Percentiles rank a stretch among this genome's conserved stretches.
These are phyloP conservation scores for Pegoplata infirma DNA, from an alignment of 2,888 invertebrate species.

Conservation along the genomic window DNA sequence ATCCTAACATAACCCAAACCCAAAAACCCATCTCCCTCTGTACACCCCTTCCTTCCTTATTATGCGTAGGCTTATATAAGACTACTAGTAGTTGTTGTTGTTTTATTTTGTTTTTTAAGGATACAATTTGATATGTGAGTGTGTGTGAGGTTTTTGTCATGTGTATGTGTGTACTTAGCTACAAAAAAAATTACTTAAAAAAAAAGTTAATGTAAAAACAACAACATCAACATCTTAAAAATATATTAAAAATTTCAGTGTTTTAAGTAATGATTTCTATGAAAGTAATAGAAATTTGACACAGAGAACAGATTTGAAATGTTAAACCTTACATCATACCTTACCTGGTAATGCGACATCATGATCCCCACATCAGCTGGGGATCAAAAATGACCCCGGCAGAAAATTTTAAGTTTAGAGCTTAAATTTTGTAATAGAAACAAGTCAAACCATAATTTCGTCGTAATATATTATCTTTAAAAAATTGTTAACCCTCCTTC, in stretches of 20 bases:
- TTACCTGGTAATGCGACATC: too few relatives aligned
- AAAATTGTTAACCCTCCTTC: too few relatives aligned
- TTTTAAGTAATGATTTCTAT: not conserved
- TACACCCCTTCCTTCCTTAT: slow-evolving; percentile 27
- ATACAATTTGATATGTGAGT: not conserved
- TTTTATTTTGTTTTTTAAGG: slow-evolving; percentile 2
- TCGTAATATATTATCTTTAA: too few relatives aligned
- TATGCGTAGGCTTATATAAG: slow-evolving; percentile 54
- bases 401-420: too few relatives aligned
- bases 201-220: slow-evolving; percentile 53
- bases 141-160: slow-evolving; percentile 19
- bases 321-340: too few relatives aligned
- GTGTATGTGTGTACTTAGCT: slow-evolving; percentile 21
- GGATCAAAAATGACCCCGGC: too few relatives aligned
- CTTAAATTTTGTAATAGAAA: too few relatives aligned
- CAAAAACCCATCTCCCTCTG: not conserved
- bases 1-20: slow-evolving; percentile 23
- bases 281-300: too few relatives aligned
- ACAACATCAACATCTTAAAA: slow-evolving; percentile 43
- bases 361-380: too few relatives aligned
- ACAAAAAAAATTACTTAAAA: slow-evolving; percentile 44
- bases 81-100: slow-evolving; percentile 19
- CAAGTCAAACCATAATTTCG: too few relatives aligned
- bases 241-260: slow-evolving; percentile 26
- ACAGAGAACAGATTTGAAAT: too few relatives aligned